Evolutionary conservation across 1,140 invertebrate genomes (phyloP), one percentile per base, ranked within the genome.

Genomic region (Cyrtorhinus lividipennis): DNA sequence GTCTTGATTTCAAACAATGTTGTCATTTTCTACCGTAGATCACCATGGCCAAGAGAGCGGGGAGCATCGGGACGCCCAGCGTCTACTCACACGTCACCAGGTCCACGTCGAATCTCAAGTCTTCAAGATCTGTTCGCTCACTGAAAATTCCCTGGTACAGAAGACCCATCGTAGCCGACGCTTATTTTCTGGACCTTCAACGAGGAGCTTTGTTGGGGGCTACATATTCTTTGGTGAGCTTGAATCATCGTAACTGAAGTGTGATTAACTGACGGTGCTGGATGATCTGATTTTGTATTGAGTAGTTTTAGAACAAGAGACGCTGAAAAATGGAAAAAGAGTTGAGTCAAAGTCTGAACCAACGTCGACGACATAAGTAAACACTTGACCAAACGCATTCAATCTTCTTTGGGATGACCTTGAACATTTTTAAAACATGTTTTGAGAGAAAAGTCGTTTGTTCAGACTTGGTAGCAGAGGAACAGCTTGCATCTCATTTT

Each of bases 61-160:
- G 81, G 8, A 88, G 87, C 68, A 82, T 86, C 67, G 87, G 87
- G 30, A 89, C 88, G 64, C 87, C 86, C 1, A 90, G 88, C 1
- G 82, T 91, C 12, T 91, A 91, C 71, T 91, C 88, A 2, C 87
- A 91, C 74, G 79, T 68, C 56, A 69, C 70, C 27, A 77, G 84
- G 67, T 89, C 87, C 62, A 86, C 84, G 67, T 86, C 87, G 27
- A 90, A 90, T 73, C 74, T 90, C 25, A 80, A 84, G 66, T 89
- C 87, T 1, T 82, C 84, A 1, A 82, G 87, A 65, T 91, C 88
- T 1, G 80, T 88, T 5, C 79, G 80, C 68, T 88, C 85, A 3
- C 70, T 88, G 0, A 81, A 82, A 72, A 81, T 86, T 63, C 88
- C 88, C 0, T 92, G 89, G 88, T 91, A 91, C 70, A 85, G 86